These are phyloP conservation scores for Chelidonichthys spinosus DNA, from an alignment of 2,797 vertebrate species.

Conservation along the genomic window DNA sequence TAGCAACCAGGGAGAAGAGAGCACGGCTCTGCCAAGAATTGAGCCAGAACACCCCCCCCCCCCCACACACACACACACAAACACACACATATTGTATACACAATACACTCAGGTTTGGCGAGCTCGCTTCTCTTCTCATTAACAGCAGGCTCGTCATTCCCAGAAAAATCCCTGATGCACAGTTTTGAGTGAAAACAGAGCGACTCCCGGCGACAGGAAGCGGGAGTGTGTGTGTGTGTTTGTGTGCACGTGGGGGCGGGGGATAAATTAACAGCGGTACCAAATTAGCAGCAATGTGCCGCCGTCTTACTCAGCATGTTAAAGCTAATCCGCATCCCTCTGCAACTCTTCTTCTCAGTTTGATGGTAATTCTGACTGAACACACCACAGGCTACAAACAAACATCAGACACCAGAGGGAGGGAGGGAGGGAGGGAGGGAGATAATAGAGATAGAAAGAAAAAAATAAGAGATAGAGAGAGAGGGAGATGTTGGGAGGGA, in stretches of 20 bases:
- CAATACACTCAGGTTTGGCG: slow-evolving; percentile 55
- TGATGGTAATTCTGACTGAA: slow-evolving; percentile 73
- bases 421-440: slow-evolving; percentile 25
- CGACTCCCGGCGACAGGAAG: slow-evolving; percentile 50
- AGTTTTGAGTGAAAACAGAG: slow-evolving; percentile 58
- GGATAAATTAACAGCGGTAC: slow-evolving; percentile 74
- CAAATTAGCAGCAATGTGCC: slow-evolving; percentile 74
- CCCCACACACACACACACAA: slow-evolving; percentile 35
- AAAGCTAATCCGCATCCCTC: slow-evolving; percentile 66
- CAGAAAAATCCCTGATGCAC: slow-evolving; percentile 64
- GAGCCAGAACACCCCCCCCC: slow-evolving; percentile 69
- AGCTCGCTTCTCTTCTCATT: slow-evolving; percentile 57
- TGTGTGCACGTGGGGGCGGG: slow-evolving; percentile 53
- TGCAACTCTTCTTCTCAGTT: slow-evolving; percentile 48
- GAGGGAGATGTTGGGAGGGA: not conserved
- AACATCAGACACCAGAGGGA: slow-evolving; percentile 46
- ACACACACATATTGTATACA: slow-evolving; percentile 41
- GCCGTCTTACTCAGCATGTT: slow-evolving; percentile 75
- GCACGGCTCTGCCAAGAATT: slow-evolving; percentile 64
- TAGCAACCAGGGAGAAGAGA: slow-evolving; percentile 66
- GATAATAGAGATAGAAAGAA: slow-evolving; percentile 39
- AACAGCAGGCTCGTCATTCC: slow-evolving; percentile 72
- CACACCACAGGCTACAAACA: slow-evolving; percentile 69
- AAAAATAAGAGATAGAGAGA: slow-evolving; percentile 4
- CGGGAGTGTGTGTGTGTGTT: slow-evolving; percentile 41